Base-by-base conservation (phyloP, 2,888 invertebrate species). In the Platycheirus rosarum region DNA sequence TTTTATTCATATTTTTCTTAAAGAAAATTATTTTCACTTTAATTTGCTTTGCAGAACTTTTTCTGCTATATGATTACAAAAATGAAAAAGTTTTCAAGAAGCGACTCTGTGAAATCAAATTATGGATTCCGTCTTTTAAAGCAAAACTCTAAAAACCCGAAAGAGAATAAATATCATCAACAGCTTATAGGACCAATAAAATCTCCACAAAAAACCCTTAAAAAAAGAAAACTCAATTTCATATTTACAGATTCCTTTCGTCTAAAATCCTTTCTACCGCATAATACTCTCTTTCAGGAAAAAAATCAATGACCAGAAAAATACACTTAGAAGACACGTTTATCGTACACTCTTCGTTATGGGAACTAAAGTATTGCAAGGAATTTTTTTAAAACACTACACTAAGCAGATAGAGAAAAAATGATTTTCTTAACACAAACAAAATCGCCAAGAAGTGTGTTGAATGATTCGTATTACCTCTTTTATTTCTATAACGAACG, bases 241-340 rank as follows among this genome's bases (percentile, higher is more conserved):
- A 44, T 51, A 42, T 44, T 23, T 20, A 26, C 62, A 11, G 44
- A 20, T 32, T 51, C 42, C 40, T 51, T 23, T 51, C 49, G 42
- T 62, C 32, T 62, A 44, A 51, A 32, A 62, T n/a, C 42, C 14
- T 42, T 70, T 51, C 60, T 62, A 40, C 32, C 42, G 16, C 55
- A 2, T 32, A 32, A n/a, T 32, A 32, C 8, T 8, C 4, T 32
- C 7, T 7, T 26, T 32, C 29, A 6, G 29, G 8, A 32, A 32
- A 32, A 32, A 7, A 32, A 32, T n/a, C n/a, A n/a, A 32, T 5
- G 29, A 4, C 29, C 29, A 32, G 8, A 5, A 9, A 16, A 48
- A 37, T 40, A 23, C 18, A 32, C 3, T 23, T 9, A 6, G 9
- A 55, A 13, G 29, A 20, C 32, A 70, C 29, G 23, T 35, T 37